A percentile compares a stretch with the other conserved stretches of the same genome.
Evolutionary conservation across 2,113 vertebrate species (phyloP).

Genomic region (Phoenicopterus ruber): DNA sequence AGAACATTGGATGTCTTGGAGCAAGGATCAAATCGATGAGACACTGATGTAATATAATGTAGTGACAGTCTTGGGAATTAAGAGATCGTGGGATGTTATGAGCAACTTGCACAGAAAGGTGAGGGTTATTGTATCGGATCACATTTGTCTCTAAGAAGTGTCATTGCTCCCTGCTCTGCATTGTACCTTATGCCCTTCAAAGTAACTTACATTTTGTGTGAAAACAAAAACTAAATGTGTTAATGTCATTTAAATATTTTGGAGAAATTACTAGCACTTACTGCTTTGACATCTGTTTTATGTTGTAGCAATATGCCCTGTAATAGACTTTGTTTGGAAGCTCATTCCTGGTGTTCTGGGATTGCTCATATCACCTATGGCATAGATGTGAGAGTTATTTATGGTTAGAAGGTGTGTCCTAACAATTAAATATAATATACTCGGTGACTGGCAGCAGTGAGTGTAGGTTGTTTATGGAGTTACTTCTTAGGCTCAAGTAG

Average conservation of each 20-base stretch:
- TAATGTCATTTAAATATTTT: background rate
- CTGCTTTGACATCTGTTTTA: background rate
- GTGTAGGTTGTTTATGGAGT: background rate
- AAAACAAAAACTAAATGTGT: background rate
- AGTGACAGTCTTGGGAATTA: background rate
- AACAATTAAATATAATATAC: background rate
- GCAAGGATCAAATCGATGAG: background rate
- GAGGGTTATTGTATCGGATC: background rate
- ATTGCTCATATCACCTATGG: background rate
- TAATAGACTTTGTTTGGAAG: background rate
- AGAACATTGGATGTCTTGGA: background rate
- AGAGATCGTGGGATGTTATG: background rate
- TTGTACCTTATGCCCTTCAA: background rate
- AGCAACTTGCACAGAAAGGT: background rate
- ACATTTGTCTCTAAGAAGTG: background rate
- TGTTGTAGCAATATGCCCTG: background rate
- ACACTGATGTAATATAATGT: background rate
- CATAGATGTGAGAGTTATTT: background rate
- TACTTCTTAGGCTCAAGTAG: background rate
- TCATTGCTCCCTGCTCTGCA: background rate
- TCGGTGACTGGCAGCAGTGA: background rate
- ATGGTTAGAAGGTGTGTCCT: conserved; percentile 13
- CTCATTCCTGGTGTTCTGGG: background rate
- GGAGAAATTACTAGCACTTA: background rate
- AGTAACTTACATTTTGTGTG: background rate